These are phyloP conservation scores for Leptodactylus fallax DNA, from an alignment of 2,797 vertebrate species.

Conservation along the genomic window DNA sequence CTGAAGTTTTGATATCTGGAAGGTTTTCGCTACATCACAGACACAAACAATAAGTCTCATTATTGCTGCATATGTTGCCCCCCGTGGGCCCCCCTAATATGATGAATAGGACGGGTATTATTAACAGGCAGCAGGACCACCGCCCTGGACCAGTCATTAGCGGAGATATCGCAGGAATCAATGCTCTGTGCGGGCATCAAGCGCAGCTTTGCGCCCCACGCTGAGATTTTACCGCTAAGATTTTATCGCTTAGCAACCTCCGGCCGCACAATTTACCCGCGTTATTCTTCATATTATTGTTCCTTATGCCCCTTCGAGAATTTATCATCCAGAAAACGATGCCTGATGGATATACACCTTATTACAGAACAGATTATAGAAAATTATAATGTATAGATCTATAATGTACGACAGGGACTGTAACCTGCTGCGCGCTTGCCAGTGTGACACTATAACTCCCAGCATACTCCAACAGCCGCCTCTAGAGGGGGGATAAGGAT, in stretches of 20 bases:
- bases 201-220: conserved; percentile 70
- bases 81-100: conserved; percentile 64
- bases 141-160: no score
- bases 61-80: not conserved
- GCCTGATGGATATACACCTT: not conserved
- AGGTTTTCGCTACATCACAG: not conserved
- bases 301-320: conserved; percentile 48
- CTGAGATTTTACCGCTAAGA: conserved; percentile 73
- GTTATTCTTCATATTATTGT: conserved; percentile 72
- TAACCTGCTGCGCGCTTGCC: not conserved
- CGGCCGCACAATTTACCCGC: conserved; percentile 72
- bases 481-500: not conserved
- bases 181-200: conserved; percentile 68
- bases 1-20: not conserved
- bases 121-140: no score
- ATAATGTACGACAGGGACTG: not conserved
- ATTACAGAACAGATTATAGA: not conserved
- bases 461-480: not conserved
- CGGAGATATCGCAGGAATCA: conserved; percentile 76
- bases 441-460: not conserved
- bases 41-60: conserved; percentile 42
- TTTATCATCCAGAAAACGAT: conserved; percentile 37
- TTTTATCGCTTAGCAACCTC: conserved; percentile 76
- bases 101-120: no score
- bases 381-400: not conserved